Evolutionary conservation across 2,888 invertebrate genomes (phyloP).

Genomic region (Dexiosoma caninum): DNA sequence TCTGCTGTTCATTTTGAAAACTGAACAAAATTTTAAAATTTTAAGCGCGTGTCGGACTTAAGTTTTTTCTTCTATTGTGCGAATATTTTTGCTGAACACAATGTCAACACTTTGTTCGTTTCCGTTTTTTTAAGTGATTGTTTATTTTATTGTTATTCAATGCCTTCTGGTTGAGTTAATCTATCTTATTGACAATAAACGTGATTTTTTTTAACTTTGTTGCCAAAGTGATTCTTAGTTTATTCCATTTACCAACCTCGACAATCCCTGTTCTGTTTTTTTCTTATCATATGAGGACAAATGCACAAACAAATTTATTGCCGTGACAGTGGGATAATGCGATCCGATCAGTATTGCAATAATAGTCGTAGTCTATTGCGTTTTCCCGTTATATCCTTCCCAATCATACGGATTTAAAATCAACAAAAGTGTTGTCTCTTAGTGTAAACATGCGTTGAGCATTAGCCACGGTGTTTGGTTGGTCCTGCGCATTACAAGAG

Average conservation of each 20-base stretch:
- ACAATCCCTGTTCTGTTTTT: neutral
- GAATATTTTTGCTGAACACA: neutral
- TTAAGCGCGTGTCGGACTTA: constrained; percentile 55
- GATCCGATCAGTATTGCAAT: neutral
- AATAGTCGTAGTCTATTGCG: constrained; percentile 23
- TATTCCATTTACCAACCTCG: constrained; percentile 3
- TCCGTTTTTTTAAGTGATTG: neutral
- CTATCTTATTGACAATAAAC: constrained; percentile 38
- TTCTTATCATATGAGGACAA: constrained; percentile 23
- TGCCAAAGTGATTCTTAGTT: neutral
- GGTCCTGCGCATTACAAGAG: constrained; percentile 36
- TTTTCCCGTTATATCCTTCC: constrained; percentile 40
- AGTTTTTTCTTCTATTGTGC: constrained; percentile 10
- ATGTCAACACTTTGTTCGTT: constrained; percentile 2
- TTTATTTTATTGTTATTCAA: constrained; percentile 12
- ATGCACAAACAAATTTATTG: constrained; percentile 26
- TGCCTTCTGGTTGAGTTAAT: constrained; percentile 44
- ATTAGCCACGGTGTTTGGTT: constrained; percentile 61
- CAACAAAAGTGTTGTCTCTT: neutral
- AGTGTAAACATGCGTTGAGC: constrained; percentile 56
- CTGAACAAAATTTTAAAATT: constrained; percentile 21
- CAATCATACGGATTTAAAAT: constrained; percentile 52
- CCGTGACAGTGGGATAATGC: constrained; percentile 47
- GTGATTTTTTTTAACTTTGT: constrained; percentile 4
- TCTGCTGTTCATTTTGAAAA: constrained; percentile 10